Conservation (phyloP, 2,888 invertebrate genomes). For the Eustalomyia histrio region DNA sequence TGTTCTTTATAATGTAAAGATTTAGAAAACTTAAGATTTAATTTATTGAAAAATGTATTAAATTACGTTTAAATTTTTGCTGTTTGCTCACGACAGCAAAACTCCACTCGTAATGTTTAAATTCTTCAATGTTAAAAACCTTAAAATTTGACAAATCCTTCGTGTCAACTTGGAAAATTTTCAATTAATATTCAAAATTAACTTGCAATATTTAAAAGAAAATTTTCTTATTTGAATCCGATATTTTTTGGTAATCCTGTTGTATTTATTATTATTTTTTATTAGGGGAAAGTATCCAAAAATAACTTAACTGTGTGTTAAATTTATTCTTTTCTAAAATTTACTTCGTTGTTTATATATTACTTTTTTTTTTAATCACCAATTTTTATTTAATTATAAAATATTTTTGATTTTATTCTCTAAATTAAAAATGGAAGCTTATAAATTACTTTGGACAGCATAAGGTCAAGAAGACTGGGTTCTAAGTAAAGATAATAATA, state of each 20-base stretch:
- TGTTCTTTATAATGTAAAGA: neutral
- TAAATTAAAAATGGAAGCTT: slow-evolving; percentile 17
- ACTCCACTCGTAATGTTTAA: slow-evolving; percentile 68
- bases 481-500: neutral
- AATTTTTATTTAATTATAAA: neutral
- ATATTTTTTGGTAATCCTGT: too few species aligned
- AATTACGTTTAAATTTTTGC: slow-evolving; percentile 72
- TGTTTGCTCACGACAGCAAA: slow-evolving; percentile 69
- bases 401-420: slow-evolving; percentile 7
- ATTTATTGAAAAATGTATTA: slow-evolving; percentile 23
- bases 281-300: neutral
- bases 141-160: neutral
- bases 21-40: neutral
- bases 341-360: neutral
- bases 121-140: neutral
- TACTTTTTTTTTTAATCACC: neutral
- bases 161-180: too few species aligned
- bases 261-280: too few species aligned
- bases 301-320: neutral
- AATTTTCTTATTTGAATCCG: too few species aligned
- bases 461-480: neutral
- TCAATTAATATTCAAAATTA: too few species aligned
- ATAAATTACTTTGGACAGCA: neutral
- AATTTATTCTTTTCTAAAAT: neutral
- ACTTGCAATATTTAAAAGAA: too few species aligned